These are phyloP conservation scores for Baryphthengus martii DNA, from an alignment of 2,113 vertebrate genomes.

Conservation along the genomic window DNA sequence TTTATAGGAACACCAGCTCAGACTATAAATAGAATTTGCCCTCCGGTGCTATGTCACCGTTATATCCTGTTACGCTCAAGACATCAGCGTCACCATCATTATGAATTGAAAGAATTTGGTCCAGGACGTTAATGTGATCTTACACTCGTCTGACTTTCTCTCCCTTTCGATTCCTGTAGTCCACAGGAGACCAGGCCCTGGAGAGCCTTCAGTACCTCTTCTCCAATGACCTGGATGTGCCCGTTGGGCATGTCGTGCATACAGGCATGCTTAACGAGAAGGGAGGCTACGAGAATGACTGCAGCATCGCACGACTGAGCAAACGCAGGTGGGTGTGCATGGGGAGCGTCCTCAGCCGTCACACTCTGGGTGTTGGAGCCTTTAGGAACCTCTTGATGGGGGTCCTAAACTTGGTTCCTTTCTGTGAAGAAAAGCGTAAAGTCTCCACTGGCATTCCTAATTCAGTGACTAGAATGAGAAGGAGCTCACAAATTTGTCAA, in stretches of 20 bases:
- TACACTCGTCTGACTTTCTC: neutral
- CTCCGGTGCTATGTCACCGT: neutral
- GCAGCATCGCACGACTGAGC: slow-evolving; percentile 91
- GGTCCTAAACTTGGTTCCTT: neutral
- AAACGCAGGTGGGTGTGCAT: slow-evolving; percentile 85
- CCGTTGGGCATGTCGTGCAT: slow-evolving; percentile 94
- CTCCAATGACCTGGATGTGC: slow-evolving; percentile 94
- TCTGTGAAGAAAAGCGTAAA: neutral
- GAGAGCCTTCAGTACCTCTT: slow-evolving; percentile 89
- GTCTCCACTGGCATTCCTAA: neutral
- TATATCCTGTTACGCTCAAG: rapidly evolving
- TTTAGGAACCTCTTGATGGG: neutral
- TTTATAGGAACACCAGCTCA: neutral
- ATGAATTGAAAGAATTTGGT: neutral
- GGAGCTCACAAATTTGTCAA: neutral
- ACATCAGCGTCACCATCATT: neutral
- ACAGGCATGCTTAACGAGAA: slow-evolving; percentile 95
- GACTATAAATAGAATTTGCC: neutral
- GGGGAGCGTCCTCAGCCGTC: rapidly evolving
- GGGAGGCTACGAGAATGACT: slow-evolving; percentile 97
- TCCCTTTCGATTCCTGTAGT: slow-evolving; percentile 64
- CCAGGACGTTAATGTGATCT: neutral
- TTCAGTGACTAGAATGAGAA: neutral
- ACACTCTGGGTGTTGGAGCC: neutral
- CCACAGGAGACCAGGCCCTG: slow-evolving; percentile 87